These are phyloP conservation scores for Tyrannus savana DNA, from an alignment of 2,113 vertebrate species.

Conservation along the genomic window DNA sequence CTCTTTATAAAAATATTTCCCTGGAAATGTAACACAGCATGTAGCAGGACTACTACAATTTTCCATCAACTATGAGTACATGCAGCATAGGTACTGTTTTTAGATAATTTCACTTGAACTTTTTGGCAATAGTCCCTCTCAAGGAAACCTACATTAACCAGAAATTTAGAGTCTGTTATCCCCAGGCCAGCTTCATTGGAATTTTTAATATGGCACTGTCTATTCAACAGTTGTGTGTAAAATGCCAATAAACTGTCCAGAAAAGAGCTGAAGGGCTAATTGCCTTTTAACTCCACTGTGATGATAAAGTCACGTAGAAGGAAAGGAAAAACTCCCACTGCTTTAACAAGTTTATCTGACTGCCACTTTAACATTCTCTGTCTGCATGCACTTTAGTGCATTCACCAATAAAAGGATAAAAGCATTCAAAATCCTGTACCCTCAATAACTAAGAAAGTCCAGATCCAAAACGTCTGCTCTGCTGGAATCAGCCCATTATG, in stretches of 20 bases:
- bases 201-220: constrained; percentile 78
- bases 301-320: constrained; percentile 78
- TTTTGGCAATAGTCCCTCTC: constrained; percentile 66
- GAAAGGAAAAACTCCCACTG: constrained; percentile 79
- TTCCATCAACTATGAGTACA: constrained; percentile 69
- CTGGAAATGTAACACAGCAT: constrained; percentile 78
- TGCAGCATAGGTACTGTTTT: constrained; percentile 64
- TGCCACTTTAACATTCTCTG: constrained; percentile 79
- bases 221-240: constrained; percentile 80
- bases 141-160: constrained; percentile 58
- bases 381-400: constrained; percentile 78
- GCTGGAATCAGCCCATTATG: constrained; percentile 47
- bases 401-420: constrained; percentile 81
- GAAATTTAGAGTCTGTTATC: constrained; percentile 71
- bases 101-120: constrained; percentile 66
- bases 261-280: constrained; percentile 80
- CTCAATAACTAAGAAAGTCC: constrained; percentile 50
- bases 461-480: constrained; percentile 72
- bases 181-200: constrained; percentile 69
- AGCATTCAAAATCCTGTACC: constrained; percentile 62
- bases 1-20: constrained; percentile 78
- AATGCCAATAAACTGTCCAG: constrained; percentile 78
- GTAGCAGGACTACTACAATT: constrained; percentile 67
- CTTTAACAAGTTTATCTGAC: constrained; percentile 84
- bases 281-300: constrained; percentile 80